Evolutionary conservation across 37 sponge, comb jelly and placozoan species (phyloP).

Genomic region (Beroe ovata): DNA sequence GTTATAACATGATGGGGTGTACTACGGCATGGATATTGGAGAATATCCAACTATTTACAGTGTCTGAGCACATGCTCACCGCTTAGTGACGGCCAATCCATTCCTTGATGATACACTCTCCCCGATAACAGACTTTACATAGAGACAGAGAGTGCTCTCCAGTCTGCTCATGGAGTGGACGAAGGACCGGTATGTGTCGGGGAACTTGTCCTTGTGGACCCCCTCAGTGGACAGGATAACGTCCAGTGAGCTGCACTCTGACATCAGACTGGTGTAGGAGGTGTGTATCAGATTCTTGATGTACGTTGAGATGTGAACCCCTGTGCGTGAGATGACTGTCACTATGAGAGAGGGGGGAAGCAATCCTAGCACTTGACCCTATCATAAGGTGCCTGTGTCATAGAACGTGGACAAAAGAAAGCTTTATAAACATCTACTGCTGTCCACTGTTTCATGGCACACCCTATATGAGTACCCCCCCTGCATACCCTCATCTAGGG

Average conservation of each 20-base stretch:
- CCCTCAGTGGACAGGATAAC: constrained; percentile 44
- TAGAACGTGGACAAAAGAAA: too few relatives aligned
- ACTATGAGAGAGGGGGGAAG: too few relatives aligned
- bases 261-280: constrained; percentile 1
- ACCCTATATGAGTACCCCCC: too few relatives aligned
- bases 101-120: background rate
- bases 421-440: too few relatives aligned
- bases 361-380: too few relatives aligned
- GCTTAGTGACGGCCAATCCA: constrained; percentile 34
- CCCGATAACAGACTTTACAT: background rate
- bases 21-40: too few relatives aligned
- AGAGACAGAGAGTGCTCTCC: constrained; percentile 19
- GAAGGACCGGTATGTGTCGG: constrained; percentile 20
- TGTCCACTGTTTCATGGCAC: too few relatives aligned
- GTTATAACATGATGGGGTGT: too few relatives aligned
- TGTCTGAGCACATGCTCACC: too few relatives aligned
- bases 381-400: too few relatives aligned
- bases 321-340: background rate
- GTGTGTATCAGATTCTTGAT: background rate
- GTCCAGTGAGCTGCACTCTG: constrained; percentile 59
- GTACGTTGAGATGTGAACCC: constrained; percentile 49
- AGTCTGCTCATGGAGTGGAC: constrained; percentile 22
- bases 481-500: background rate
- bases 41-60: too few relatives aligned
- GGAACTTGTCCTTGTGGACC: constrained; percentile 51